Evolutionary conservation across 2,797 vertebrate genomes (phyloP).

Genomic region (Ptychadena robeensis): DNA sequence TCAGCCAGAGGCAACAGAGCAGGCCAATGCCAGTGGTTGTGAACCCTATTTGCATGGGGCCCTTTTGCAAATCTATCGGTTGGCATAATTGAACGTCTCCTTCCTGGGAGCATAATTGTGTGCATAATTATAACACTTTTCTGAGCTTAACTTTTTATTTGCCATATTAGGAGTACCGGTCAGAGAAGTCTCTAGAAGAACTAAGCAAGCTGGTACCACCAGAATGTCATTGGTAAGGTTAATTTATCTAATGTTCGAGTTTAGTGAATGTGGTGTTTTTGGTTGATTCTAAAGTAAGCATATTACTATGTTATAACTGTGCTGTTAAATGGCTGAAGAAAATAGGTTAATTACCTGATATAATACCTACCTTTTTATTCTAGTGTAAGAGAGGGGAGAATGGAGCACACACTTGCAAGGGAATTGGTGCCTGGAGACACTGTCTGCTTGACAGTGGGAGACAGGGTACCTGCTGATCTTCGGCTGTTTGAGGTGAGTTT

Average conservation of each 20-base stretch:
- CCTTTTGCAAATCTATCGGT: too few relatives aligned
- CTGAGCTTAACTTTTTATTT: conserved; percentile 19
- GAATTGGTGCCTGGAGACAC: conserved; percentile 97
- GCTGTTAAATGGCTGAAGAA: neutral
- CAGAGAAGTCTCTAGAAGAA: conserved; percentile 96
- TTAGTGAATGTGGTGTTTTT: too few relatives aligned
- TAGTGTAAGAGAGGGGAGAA: conserved; percentile 86
- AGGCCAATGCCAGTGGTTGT: too few relatives aligned
- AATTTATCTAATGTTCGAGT: neutral
- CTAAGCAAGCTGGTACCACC: conserved; percentile 95
- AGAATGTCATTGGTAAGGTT: conserved; percentile 92
- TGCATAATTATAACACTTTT: neutral
- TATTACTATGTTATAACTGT: too few relatives aligned
- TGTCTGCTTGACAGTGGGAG: conserved; percentile 91
- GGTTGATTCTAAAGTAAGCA: too few relatives aligned
- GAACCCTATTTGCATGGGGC: too few relatives aligned
- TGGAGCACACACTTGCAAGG: conserved; percentile 90
- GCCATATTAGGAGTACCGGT: conserved; percentile 88
- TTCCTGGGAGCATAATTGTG: too few relatives aligned
- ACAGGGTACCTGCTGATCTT: conserved; percentile 94
- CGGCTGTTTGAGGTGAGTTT: conserved; percentile 88
- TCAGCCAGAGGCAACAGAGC: too few relatives aligned
- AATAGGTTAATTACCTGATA: neutral
- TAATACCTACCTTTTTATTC: conserved; percentile 7
- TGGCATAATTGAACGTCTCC: too few relatives aligned